Percentiles rank a stretch among this genome's conserved stretches.
These are phyloP conservation scores for Oceanodroma leucorhoa DNA, from an alignment of 2,797 vertebrate genomes.

Conservation along the genomic window DNA sequence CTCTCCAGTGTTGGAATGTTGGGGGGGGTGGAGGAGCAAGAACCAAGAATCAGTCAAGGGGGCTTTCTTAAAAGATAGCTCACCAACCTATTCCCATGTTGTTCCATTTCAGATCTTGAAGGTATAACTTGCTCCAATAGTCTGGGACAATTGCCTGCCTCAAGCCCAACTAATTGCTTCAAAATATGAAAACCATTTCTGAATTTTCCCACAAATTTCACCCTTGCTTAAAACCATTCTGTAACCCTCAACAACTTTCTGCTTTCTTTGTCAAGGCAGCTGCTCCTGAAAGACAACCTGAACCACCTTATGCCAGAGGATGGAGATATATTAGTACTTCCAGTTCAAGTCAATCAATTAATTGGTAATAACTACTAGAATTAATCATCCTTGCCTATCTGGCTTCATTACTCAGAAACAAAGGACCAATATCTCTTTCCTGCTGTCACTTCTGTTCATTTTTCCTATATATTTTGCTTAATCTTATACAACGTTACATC, in stretches of 20 bases:
- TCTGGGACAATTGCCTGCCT: neutral
- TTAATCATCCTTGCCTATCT: neutral
- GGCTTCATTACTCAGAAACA: neutral
- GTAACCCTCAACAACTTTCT: neutral
- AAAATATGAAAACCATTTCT: neutral
- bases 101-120: neutral
- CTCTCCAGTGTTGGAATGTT: neutral
- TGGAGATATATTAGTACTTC: neutral
- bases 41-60: neutral
- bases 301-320: neutral
- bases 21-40: rapidly evolving
- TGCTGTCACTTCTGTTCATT: neutral
- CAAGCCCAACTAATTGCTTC: neutral
- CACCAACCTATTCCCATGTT: neutral
- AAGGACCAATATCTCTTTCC: neutral
- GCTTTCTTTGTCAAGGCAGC: neutral
- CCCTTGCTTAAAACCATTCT: neutral
- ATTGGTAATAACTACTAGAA: neutral
- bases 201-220: neutral
- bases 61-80: neutral
- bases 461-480: neutral
- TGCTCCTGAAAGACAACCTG: neutral
- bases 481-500: neutral
- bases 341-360: neutral
- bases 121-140: neutral